These are phyloP conservation scores for Eulacestoma nigropectus DNA, from an alignment of 2,113 vertebrate genomes.

Conservation along the genomic window DNA sequence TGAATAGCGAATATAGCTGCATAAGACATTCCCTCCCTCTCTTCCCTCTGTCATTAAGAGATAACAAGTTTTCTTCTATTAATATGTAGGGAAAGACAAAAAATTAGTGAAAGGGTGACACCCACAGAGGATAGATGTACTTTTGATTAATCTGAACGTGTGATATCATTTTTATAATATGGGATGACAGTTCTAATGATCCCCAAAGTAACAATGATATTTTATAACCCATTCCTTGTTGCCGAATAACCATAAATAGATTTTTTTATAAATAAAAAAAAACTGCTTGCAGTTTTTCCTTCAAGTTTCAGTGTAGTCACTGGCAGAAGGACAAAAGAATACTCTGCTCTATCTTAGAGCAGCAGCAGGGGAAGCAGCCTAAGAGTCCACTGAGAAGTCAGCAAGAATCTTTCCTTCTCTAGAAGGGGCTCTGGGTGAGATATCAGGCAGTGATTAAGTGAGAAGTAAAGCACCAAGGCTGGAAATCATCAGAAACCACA, in stretches of 20 bases:
- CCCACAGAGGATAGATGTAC: background rate
- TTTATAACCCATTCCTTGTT: background rate
- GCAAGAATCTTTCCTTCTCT: background rate
- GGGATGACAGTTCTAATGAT: background rate
- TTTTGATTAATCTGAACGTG: background rate
- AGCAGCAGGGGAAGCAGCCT: background rate
- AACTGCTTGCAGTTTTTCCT: background rate
- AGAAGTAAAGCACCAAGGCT: background rate
- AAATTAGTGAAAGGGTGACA: background rate
- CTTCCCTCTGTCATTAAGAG: background rate
- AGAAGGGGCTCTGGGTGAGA: background rate
- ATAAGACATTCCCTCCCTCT: background rate
- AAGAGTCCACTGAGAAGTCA: background rate
- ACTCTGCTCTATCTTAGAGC: background rate
- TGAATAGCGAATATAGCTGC: background rate
- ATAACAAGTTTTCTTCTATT: background rate
- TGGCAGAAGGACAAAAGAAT: background rate
- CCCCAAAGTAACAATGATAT: background rate
- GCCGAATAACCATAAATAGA: background rate
- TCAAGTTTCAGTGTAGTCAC: background rate
- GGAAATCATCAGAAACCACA: conserved; percentile 35
- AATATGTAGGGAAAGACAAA: background rate
- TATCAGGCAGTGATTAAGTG: background rate
- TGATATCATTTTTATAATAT: background rate
- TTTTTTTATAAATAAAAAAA: background rate